phyloP scores from a whole-genome alignment of 2,888 invertebrate genomes.

The Maniola hyperantus region DNA sequence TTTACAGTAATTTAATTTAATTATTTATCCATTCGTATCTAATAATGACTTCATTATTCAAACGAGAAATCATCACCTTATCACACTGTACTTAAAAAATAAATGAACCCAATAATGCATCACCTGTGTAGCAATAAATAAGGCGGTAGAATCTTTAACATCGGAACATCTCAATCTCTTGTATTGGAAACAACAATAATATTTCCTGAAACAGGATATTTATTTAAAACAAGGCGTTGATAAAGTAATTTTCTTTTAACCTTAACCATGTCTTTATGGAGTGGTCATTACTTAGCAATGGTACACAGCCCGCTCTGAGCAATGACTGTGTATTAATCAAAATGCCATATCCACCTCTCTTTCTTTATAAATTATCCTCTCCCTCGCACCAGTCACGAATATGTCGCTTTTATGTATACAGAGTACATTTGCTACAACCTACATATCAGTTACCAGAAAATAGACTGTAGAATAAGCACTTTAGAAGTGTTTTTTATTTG shows the following conservation, averaged over 20 bases:
- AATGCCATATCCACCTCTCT: conserved; percentile 78
- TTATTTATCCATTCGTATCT: conserved; percentile 40
- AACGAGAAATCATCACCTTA: conserved; percentile 38
- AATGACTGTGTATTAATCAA: conserved; percentile 82
- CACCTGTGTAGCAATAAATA: conserved; percentile 80
- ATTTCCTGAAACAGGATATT: conserved; percentile 83
- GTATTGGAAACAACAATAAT: conserved; percentile 81
- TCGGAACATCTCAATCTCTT: conserved; percentile 80
- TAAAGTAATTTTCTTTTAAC: conserved; percentile 83
- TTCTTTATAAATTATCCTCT: conserved; percentile 62
- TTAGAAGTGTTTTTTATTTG: conserved; percentile 37
- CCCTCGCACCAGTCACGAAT: conserved; percentile 73
- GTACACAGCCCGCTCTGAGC: conserved; percentile 82
- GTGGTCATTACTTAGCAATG: conserved; percentile 83
- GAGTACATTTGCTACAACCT: conserved; percentile 46
- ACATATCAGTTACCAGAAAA: conserved; percentile 22
- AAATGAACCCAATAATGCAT: conserved; percentile 72
- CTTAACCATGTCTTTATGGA: conserved; percentile 83
- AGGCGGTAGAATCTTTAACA: conserved; percentile 74
- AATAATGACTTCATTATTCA: conserved; percentile 40
- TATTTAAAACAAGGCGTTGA: conserved; percentile 83
- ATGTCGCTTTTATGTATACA: conserved; percentile 67
- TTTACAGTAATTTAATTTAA: conserved; percentile 41
- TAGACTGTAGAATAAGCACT: conserved; percentile 33
- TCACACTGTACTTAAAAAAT: conserved; percentile 50